These are phyloP conservation scores for Mizuhopecten yessoensis DNA, from an alignment of 1,140 invertebrate species.

Conservation along the genomic window DNA sequence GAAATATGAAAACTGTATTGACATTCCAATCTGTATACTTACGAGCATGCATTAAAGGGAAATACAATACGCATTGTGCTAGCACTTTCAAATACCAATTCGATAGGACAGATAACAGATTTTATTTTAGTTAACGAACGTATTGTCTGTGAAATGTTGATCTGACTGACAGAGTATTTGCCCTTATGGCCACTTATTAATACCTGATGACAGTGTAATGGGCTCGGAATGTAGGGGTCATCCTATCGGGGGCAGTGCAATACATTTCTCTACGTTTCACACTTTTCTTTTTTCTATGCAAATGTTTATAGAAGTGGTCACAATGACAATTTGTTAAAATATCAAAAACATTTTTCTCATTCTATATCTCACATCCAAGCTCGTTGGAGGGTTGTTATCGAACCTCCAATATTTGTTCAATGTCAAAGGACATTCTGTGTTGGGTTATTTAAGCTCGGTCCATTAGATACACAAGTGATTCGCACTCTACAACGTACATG, in stretches of 20 bases:
- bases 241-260: not conserved
- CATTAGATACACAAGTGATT: constrained; percentile 3
- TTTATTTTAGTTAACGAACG: too few relatives aligned
- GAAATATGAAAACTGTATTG: too few relatives aligned
- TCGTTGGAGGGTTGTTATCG: not conserved
- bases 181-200: not conserved
- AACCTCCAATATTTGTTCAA: not conserved
- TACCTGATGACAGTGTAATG: not conserved
- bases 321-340: constrained; percentile 36
- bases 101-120: too few relatives aligned
- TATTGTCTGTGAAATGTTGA: too few relatives aligned
- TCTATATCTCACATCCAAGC: not conserved
- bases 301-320: not conserved
- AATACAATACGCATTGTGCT: too few relatives aligned
- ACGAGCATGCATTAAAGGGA: too few relatives aligned
- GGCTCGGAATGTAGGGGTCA: not conserved
- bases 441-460: not conserved
- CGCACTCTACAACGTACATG: not conserved
- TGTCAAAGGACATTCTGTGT: not conserved
- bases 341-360: constrained; percentile 40
- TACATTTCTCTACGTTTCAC: not conserved
- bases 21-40: too few relatives aligned
- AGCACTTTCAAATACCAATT: too few relatives aligned
- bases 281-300: constrained; percentile 15
- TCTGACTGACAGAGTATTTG: not conserved